A percentile compares a stretch with the other conserved stretches of the same genome.
Evolutionary conservation across 2,797 vertebrate species (phyloP).

Genomic region (Cheirogaleus major): DNA sequence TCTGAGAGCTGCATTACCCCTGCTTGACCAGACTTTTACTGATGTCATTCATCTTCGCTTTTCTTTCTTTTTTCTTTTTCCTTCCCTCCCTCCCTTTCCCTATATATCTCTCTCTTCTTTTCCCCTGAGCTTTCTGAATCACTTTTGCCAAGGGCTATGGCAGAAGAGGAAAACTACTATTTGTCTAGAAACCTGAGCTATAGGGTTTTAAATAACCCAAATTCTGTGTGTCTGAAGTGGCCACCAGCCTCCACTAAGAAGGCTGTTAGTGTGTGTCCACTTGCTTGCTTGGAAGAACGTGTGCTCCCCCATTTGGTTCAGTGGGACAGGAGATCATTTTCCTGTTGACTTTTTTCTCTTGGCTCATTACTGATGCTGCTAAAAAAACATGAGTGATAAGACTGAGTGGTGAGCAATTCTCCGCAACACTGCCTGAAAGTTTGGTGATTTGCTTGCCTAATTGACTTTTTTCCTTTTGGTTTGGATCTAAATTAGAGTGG

Average conservation of each 20-base stretch:
- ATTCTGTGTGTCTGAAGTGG: not conserved
- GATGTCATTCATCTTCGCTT: not conserved
- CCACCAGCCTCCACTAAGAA: not conserved
- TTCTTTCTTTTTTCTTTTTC: not conserved
- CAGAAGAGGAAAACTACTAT: not conserved
- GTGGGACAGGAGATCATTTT: not conserved
- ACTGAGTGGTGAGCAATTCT: not conserved
- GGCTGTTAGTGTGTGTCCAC: not conserved
- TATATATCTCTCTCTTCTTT: not conserved
- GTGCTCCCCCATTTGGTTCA: not conserved
- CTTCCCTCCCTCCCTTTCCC: rapidly evolving
- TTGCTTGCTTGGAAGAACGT: not conserved
- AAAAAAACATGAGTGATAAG: not conserved
- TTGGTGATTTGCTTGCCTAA: not conserved
- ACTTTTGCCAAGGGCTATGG: not conserved
- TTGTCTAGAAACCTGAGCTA: not conserved
- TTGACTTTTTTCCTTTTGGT: not conserved
- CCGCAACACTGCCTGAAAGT: not conserved
- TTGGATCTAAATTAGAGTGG: not conserved
- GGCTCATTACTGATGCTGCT: not conserved
- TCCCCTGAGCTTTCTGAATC: not conserved
- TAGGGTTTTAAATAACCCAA: not conserved
- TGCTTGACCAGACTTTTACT: not conserved
- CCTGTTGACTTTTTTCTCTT: not conserved
- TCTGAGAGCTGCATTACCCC: not conserved